A percentile compares a stretch with the other conserved stretches of the same genome.
phyloP scores from a whole-genome alignment of 2,888 invertebrate genomes.

The Bombyx huttoni region DNA sequence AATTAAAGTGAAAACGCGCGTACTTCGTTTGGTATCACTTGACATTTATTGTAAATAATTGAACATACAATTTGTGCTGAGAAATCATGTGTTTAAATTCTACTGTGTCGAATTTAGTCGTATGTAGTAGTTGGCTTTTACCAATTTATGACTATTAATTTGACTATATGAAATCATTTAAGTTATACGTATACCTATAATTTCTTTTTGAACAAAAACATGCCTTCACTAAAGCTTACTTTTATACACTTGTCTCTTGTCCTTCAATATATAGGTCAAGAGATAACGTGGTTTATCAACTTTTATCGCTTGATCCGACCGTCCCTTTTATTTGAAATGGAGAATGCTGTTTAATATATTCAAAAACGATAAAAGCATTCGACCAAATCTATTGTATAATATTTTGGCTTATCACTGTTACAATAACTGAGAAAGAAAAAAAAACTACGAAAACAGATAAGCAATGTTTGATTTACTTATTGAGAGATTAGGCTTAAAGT shows the following conservation, averaged over 20 bases:
- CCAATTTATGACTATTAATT: no score
- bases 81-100: not conserved
- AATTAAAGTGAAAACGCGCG: slow-evolving; percentile 11
- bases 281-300: slow-evolving; percentile 18
- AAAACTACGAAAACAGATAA: no score
- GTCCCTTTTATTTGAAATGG: not conserved
- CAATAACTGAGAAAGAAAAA: no score
- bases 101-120: not conserved
- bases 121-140: not conserved
- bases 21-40: slow-evolving; percentile 6
- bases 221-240: no score
- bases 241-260: not conserved
- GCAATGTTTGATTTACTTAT: no score
- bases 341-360: not conserved
- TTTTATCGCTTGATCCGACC: slow-evolving; percentile 3
- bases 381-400: not conserved
- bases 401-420: no score
- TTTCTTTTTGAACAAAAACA: no score
- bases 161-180: no score
- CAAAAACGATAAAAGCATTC: not conserved
- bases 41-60: slow-evolving; percentile 5
- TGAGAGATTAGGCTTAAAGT: no score
- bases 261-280: slow-evolving; percentile 26
- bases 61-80: slow-evolving; percentile 8
- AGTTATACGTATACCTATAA: no score